These are phyloP conservation scores for Leucoraja ocellata DNA, from an alignment of 2,797 vertebrate species.

Conservation along the genomic window DNA sequence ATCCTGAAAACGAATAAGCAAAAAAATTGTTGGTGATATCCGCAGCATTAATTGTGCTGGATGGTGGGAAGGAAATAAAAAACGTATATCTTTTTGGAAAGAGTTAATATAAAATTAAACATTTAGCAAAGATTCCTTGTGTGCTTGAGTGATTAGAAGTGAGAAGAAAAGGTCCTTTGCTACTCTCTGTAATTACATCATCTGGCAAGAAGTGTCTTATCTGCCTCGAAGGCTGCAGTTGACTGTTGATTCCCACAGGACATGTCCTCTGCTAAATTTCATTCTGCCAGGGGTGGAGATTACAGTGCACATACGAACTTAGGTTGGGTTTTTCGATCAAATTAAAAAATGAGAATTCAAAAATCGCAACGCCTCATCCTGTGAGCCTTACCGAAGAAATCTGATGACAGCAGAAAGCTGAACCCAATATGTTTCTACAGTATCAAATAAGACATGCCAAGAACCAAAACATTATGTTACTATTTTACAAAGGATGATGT, in stretches of 20 bases:
- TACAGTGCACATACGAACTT: background rate
- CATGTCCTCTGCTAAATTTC: constrained; percentile 21
- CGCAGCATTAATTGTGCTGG: background rate
- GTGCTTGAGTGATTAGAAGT: background rate
- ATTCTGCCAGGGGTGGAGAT: constrained; percentile 30
- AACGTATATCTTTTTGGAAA: background rate
- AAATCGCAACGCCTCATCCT: background rate
- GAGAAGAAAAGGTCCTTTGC: background rate
- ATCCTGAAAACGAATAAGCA: too few relatives aligned
- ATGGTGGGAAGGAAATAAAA: background rate
- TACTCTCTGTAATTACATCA: constrained; percentile 25
- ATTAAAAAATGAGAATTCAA: constrained; percentile 16
- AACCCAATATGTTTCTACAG: background rate
- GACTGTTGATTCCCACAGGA: constrained; percentile 29
- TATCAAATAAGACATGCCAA: background rate
- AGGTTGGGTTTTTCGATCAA: background rate
- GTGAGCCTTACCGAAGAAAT: background rate
- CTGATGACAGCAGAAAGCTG: background rate
- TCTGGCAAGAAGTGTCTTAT: background rate
- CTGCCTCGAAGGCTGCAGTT: constrained; percentile 1
- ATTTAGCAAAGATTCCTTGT: constrained; percentile 7
- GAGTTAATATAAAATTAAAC: background rate
- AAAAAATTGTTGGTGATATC: background rate
- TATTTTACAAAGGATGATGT: background rate
- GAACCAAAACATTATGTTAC: background rate